These are phyloP conservation scores for Hipposideros armiger DNA, from an alignment of 2,113 vertebrate species.

Conservation along the genomic window DNA sequence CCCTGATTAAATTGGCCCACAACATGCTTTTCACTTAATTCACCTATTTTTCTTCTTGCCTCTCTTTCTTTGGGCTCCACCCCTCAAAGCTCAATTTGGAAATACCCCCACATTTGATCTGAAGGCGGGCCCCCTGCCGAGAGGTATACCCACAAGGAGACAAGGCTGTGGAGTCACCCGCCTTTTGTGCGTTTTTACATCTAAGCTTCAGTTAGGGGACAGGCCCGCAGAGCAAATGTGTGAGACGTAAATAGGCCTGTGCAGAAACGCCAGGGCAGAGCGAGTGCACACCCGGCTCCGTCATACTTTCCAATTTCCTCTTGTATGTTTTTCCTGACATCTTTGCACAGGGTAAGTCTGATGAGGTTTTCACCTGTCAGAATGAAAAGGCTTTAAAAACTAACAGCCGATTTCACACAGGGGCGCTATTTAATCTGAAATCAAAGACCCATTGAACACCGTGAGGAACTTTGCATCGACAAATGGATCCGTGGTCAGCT, in stretches of 20 bases:
- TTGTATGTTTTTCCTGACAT: slow-evolving; percentile 54
- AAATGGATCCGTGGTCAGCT: neutral
- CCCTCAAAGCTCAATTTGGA: neutral
- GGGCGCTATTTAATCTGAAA: slow-evolving; percentile 53
- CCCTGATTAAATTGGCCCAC: slow-evolving; percentile 77
- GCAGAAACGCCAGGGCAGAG: neutral
- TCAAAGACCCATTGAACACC: slow-evolving; percentile 41
- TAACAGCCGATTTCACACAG: slow-evolving; percentile 61
- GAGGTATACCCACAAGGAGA: neutral
- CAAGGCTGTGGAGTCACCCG: neutral
- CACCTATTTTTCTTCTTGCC: slow-evolving; percentile 57
- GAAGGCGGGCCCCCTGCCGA: neutral
- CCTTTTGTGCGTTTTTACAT: neutral
- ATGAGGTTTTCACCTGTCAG: slow-evolving; percentile 75
- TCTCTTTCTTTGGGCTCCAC: neutral
- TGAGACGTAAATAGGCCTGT: neutral
- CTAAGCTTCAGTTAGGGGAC: neutral
- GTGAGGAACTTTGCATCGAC: neutral
- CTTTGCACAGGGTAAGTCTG: slow-evolving; percentile 61
- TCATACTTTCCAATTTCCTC: slow-evolving; percentile 74
- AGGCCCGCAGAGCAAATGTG: neutral
- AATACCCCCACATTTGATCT: slow-evolving; percentile 36
- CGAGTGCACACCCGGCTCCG: neutral
- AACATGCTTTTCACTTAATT: slow-evolving; percentile 78
- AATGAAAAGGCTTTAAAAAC: slow-evolving; percentile 27